Percentiles rank a stretch among this genome's conserved stretches.
These are phyloP conservation scores for Poeciliopsis turrubarensis DNA, from an alignment of 2,113 vertebrate genomes.

Conservation along the genomic window DNA sequence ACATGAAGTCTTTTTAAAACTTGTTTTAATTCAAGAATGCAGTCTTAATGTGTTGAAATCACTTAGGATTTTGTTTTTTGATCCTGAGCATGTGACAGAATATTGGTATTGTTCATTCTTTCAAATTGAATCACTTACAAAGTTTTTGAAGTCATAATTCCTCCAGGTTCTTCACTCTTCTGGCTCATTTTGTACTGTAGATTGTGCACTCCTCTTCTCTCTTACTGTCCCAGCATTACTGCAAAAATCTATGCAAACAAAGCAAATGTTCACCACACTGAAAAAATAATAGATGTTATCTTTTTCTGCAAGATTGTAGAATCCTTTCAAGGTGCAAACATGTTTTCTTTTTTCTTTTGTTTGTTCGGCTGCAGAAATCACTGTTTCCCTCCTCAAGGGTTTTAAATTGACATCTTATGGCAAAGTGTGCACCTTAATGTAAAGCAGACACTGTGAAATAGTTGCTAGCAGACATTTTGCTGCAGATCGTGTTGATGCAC, in stretches of 20 bases:
- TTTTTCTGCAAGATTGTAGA: slow-evolving; percentile 24
- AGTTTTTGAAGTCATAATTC: background rate
- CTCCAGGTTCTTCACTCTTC: background rate
- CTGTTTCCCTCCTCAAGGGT: slow-evolving; percentile 16
- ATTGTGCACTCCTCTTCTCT: background rate
- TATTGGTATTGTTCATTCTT: background rate
- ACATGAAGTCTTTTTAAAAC: too few species aligned
- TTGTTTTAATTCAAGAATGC: too few species aligned
- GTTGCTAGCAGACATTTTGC: slow-evolving; percentile 23
- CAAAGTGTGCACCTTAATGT: background rate
- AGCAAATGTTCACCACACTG: slow-evolving; percentile 21
- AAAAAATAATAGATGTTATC: slow-evolving; percentile 24
- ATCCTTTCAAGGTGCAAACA: slow-evolving; percentile 34
- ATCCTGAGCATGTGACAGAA: background rate
- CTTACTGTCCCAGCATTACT: background rate
- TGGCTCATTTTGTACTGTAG: too few species aligned
- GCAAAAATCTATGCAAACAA: background rate
- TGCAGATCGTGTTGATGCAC: slow-evolving; percentile 31
- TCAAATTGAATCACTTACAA: background rate
- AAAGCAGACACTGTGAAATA: slow-evolving; percentile 3
- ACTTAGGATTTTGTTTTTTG: too few species aligned
- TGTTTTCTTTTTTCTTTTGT: slow-evolving; percentile 18
- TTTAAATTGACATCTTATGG: slow-evolving; percentile 2
- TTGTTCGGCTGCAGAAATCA: slow-evolving; percentile 23
- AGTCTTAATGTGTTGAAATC: too few species aligned